Evolutionary conservation across 2,113 vertebrate species (phyloP).

Genomic region (Ardeotis arabs): DNA sequence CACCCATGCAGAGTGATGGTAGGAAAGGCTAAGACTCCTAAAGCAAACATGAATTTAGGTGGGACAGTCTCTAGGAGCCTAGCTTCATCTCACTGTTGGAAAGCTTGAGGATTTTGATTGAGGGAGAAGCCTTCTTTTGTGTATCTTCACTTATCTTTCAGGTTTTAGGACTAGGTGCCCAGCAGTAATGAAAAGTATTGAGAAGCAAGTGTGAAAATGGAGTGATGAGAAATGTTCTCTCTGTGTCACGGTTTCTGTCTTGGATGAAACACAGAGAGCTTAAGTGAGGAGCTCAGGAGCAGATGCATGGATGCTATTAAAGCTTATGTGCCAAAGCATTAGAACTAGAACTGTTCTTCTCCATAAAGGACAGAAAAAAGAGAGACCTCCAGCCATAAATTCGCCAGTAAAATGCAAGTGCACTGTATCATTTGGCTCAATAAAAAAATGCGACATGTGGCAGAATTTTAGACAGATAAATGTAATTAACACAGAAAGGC

Average conservation of each 20-base stretch:
- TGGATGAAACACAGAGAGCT: not conserved
- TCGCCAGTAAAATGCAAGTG: conserved; percentile 2
- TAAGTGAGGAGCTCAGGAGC: conserved; percentile 14
- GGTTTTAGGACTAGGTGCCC: not conserved
- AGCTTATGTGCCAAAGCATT: conserved; percentile 36
- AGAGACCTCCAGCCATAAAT: conserved; percentile 12
- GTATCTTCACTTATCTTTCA: not conserved
- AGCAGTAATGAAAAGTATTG: not conserved
- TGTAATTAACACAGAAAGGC: conserved; percentile 63
- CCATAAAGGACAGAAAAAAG: conserved; percentile 25
- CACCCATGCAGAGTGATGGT: not conserved
- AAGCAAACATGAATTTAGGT: not conserved
- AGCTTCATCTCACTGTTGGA: not conserved
- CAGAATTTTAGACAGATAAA: conserved; percentile 63
- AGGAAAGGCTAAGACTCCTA: not conserved
- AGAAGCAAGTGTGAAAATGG: not conserved
- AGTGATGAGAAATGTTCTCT: not conserved
- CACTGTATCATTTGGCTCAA: conserved; percentile 41
- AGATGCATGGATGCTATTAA: conserved; percentile 49
- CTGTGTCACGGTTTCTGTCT: not conserved
- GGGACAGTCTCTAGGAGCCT: not conserved
- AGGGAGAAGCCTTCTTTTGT: not conserved
- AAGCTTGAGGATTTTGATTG: not conserved
- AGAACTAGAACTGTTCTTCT: conserved; percentile 35
- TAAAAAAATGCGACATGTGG: conserved; percentile 51